phyloP scores from a whole-genome alignment of 2,797 vertebrate species.

The Chrosomus eos region DNA sequence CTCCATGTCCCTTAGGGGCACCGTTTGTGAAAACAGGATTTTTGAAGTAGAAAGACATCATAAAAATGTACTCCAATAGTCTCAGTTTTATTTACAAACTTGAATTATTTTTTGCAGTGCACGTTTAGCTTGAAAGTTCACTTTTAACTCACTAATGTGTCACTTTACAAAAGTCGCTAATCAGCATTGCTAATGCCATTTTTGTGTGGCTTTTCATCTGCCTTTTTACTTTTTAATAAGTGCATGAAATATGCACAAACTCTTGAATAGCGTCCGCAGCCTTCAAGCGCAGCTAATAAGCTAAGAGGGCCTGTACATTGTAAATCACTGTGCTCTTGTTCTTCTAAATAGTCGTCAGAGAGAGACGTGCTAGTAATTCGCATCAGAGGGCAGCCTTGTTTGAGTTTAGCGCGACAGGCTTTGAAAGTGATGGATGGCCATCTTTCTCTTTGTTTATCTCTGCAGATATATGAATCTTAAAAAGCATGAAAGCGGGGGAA shows the following conservation, averaged over 20 bases:
- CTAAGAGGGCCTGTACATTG: conserved; percentile 62
- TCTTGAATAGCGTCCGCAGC: neutral
- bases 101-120: too few species aligned
- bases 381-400: conserved; percentile 54
- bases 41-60: neutral
- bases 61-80: too few species aligned
- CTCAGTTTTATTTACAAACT: too few species aligned
- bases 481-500: conserved; percentile 37
- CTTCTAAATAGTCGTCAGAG: conserved; percentile 58
- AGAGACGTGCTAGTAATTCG: conserved; percentile 65
- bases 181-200: neutral
- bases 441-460: conserved; percentile 63
- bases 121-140: neutral
- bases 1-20: too few species aligned
- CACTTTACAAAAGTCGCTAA: neutral
- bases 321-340: conserved; percentile 73
- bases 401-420: conserved; percentile 44
- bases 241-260: neutral
- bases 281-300: conserved; percentile 64
- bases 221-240: neutral
- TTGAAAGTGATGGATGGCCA: conserved; percentile 64
- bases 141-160: neutral
- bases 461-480: conserved; percentile 67
- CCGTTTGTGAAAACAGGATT: too few species aligned
- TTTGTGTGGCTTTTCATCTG: neutral